Evolutionary conservation across 2,888 invertebrate genomes (phyloP), one percentile per base, ranked within the genome.

Genomic region (Bunonema sp.): DNA sequence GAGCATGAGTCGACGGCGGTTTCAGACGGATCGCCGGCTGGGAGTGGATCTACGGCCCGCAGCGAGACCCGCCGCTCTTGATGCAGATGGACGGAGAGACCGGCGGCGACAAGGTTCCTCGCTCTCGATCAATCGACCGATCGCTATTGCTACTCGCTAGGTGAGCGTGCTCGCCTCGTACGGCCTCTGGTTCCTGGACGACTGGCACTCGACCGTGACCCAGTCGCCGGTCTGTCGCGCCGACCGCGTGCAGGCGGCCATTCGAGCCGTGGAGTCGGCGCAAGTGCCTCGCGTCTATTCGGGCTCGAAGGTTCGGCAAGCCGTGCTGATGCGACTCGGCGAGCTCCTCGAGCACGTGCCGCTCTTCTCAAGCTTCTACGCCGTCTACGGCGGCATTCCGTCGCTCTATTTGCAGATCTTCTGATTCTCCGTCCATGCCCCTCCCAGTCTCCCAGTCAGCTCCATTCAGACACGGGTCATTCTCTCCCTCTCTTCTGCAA

Each of bases 31-130:
- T 49, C 8, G 45, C 55, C 12, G 57, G 57, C 4, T 57, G 57
- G 57, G 57, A 57, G 40, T 57, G 57, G 57, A 52, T 57, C 35
- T 57, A 57, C 38, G 52, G 54, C 5, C 47, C 42, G 32, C 57
- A 57, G 39, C 45, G 39, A 32, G 45, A 46, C 23, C 44, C 57
- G 1, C 57, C 57, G 15, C 34, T 46, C 1, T 39, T 53, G 37
- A 53, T 57, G 21, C 57, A 57, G 34, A 57, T 57, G 57, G 57
- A 57, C 39, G 57, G 57, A 29, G 57, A 57, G 40, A 54, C 52
- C 8, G 55, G 46, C 2, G 54, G 55, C n/a, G 49, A 51, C 26
- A 57, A 57, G 39, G 45, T 46, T 20, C 26, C 26, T 26, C 26
- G 5, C 26, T 26, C 26, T 26, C 26, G 5, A 5, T 12, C 26